Evolutionary conservation across 37 sponge, comb jelly and placozoan species (phyloP), one percentile per base, ranked within the genome.

Genomic region (Tethya wilhelma): DNA sequence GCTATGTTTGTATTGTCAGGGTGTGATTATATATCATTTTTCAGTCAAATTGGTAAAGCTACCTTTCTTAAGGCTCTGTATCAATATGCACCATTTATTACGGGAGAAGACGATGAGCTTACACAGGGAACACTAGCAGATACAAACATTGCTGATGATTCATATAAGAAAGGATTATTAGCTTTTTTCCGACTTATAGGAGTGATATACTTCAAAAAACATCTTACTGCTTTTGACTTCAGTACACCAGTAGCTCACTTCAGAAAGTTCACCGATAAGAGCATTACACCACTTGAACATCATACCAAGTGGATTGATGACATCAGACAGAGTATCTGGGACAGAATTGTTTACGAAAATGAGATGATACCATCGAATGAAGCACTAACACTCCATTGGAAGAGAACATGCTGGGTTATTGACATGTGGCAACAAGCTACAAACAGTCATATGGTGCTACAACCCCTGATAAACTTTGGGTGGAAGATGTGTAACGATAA

Each of bases 1-100:
- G 30, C 56, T 20, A 14, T 73, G 29, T 73, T 53, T 49, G 56
- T 73, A 17, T 20, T 9, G 12, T 36, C 60, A 23, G 77, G 77
- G 7, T 75, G 77, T 32, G 60, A 75, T 56, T 75, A 75, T 39
- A 20, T 33, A 7, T 68, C 69, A 9, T 68, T 75, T 59, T 75
- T 59, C 22, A 60, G 77, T 75, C 23, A 25, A 22, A 57, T 75
- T 34, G 77, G 77, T 4, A 75, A 75, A 36, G 64, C 74, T 23
- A 73, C 56, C 5, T 73, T 73, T 53, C 29, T 73, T 12, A 41
- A 33, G 20, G 19, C 6, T 22, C 46, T 73, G 7, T 53, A 46
- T 9, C 74, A 73, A 33, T 44, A 73, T 73, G 57, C 74, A n/a
- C 4, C n/a, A 8, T 73, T 73, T 29, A 44, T 73, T 9, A 73